Conservation (phyloP, 2,113 vertebrate genomes). For the Nothocercus julius region DNA sequence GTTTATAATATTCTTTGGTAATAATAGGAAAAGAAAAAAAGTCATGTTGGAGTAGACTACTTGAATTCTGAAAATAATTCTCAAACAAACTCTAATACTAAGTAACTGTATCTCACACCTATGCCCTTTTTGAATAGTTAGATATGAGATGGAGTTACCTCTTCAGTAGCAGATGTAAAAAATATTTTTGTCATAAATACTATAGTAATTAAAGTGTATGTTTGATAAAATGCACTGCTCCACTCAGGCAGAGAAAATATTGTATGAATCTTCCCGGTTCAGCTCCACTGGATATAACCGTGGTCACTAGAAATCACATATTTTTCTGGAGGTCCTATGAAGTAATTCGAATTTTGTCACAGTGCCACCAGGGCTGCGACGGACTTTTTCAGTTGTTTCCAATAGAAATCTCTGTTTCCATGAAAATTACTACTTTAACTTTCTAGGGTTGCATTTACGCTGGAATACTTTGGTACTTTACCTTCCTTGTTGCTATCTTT, state of each 20-base stretch:
- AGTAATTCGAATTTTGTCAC: not conserved
- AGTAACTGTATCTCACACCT: not conserved
- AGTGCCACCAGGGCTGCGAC: not conserved
- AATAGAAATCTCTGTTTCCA: not conserved
- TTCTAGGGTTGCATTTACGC: not conserved
- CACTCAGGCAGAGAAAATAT: not conserved
- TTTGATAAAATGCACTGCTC: not conserved
- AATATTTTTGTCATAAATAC: not conserved
- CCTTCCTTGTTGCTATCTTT: not conserved
- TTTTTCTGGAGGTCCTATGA: not conserved
- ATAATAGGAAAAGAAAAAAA: not conserved
- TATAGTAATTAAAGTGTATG: not conserved
- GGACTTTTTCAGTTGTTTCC: not conserved
- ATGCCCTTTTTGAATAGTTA: rapidly evolving
- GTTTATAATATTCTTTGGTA: not conserved
- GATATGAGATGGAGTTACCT: not conserved
- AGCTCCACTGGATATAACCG: not conserved
- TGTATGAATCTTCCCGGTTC: not conserved
- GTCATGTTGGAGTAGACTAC: too few relatives aligned
- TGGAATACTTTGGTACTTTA: not conserved
- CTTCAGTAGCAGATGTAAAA: not conserved
- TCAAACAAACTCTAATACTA: not conserved
- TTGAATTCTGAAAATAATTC: not conserved
- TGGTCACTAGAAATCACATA: not conserved
- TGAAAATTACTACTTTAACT: not conserved